A percentile compares a stretch with the other conserved stretches of the same genome.
Conservation (phyloP, 1,140 invertebrate genomes). For the Conus ventricosus region DNA sequence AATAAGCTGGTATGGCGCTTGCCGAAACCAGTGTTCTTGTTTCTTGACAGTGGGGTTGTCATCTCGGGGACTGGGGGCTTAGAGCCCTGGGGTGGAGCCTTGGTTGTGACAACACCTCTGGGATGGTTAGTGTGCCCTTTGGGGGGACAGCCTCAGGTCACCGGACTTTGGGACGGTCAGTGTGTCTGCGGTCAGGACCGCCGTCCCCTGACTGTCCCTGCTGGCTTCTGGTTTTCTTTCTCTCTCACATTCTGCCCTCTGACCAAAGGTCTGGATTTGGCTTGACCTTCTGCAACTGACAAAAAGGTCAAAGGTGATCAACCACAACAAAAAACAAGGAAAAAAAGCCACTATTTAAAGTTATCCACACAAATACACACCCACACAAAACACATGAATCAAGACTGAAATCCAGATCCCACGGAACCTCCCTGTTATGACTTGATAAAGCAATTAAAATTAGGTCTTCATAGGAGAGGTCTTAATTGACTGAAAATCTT, state of each 20-base stretch:
- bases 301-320: not conserved
- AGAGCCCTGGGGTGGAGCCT: not conserved
- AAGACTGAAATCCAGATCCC: too few relatives aligned
- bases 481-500: too few relatives aligned
- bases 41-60: constrained; percentile 3
- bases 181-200: not conserved
- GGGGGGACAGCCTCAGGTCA: not conserved
- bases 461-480: too few relatives aligned
- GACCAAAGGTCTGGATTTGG: not conserved
- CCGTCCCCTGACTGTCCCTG: not conserved
- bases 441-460: too few relatives aligned
- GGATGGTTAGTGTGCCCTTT: not conserved
- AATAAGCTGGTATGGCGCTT: not conserved
- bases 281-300: not conserved
- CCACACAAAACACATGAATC: too few relatives aligned
- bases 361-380: too few relatives aligned
- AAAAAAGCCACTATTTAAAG: too few relatives aligned
- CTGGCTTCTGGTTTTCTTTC: not conserved
- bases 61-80: not conserved
- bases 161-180: not conserved
- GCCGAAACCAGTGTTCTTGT: not conserved
- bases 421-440: too few relatives aligned
- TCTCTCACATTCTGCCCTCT: not conserved
- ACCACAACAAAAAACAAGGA: too few relatives aligned
- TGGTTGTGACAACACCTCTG: not conserved